These are phyloP conservation scores for Macrosteles quadrilineatus DNA, from an alignment of 1,140 invertebrate genomes.

Conservation along the genomic window DNA sequence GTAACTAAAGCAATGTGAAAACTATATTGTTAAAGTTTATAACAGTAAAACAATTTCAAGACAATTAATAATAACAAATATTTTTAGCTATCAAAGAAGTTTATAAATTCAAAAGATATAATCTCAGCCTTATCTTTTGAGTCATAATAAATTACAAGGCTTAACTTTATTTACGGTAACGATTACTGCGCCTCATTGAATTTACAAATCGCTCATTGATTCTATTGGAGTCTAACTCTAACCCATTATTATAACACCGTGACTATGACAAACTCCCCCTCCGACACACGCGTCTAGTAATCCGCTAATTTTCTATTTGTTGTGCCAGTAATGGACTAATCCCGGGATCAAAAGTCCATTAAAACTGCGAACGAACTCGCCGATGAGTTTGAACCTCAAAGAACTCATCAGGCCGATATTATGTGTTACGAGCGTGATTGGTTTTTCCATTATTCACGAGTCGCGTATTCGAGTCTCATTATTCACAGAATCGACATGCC, in stretches of 20 bases:
- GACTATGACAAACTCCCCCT: neutral
- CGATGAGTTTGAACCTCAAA: slow-evolving; percentile 11
- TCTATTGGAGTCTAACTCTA: no score
- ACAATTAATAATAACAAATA: no score
- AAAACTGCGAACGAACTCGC: slow-evolving; percentile 21
- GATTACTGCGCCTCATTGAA: no score
- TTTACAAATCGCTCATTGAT: no score
- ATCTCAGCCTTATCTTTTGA: no score
- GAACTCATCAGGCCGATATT: neutral
- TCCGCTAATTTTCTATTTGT: slow-evolving; percentile 25
- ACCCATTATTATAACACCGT: neutral
- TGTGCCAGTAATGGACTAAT: neutral
- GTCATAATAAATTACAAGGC: no score
- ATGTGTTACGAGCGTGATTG: slow-evolving; percentile 17
- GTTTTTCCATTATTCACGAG: slow-evolving; percentile 29
- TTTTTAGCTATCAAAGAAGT: no score
- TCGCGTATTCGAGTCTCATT: slow-evolving; percentile 25
- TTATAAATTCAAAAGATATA: no score
- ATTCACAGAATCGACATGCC: slow-evolving; percentile 10
- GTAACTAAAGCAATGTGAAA: no score
- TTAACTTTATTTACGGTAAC: no score
- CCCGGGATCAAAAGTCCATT: slow-evolving; percentile 24
- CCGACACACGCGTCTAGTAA: neutral
- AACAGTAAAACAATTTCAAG: no score
- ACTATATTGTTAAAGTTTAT: no score